Evolutionary conservation across 35 echinoderm and acorn worm species (phyloP), one percentile per base, ranked within the genome.

Genomic region (Antedon bifida): DNA sequence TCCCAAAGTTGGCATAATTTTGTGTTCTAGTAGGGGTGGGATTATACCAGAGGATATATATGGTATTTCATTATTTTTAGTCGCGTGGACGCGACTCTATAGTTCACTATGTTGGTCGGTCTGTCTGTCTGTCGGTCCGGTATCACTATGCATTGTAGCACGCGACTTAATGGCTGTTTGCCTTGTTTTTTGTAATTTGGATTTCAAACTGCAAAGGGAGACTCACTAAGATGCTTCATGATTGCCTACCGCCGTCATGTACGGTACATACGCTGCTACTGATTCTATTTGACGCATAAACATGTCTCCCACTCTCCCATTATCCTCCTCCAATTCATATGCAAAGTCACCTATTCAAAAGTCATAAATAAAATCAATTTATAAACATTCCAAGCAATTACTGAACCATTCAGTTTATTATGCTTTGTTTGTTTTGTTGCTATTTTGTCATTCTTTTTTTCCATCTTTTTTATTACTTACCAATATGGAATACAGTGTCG

Each of bases 401-500:
- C n/a, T n/a, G n/a, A n/a, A n/a, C n/a, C n/a, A n/a, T n/a, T n/a
- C n/a, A n/a, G n/a, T n/a, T n/a, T n/a, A n/a, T n/a, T n/a, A n/a
- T n/a, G 4, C 38, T 7, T 42, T 14, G 5, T 14, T 42, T 7
- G 38, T 4, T 42, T 42, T 42, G 4, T 42, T 76, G 5, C 10
- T 10, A 5, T 30, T 4, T 76, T 76, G 4, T 76, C 23, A 30
- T 31, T 80, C 11, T 31, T 28, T 80, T n/a, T 36, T 80, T 8
- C 3, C 8, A 30, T 8, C 21, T 42, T 44, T 42, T 36, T 36
- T 30, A 76, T 74, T 28, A 39, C 91, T 90, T 46, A 92, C 95
- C 94, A 74, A 92, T 83, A 83, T 99, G 95, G 33, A 93, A 46
- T 36, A 99, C 87, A 46, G 83, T 85, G 91, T 99, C 88, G 77